A percentile compares a stretch with the other conserved stretches of the same genome.
Conservation (phyloP, 1,140 invertebrate species). For the Matsumurasca onukii region DNA sequence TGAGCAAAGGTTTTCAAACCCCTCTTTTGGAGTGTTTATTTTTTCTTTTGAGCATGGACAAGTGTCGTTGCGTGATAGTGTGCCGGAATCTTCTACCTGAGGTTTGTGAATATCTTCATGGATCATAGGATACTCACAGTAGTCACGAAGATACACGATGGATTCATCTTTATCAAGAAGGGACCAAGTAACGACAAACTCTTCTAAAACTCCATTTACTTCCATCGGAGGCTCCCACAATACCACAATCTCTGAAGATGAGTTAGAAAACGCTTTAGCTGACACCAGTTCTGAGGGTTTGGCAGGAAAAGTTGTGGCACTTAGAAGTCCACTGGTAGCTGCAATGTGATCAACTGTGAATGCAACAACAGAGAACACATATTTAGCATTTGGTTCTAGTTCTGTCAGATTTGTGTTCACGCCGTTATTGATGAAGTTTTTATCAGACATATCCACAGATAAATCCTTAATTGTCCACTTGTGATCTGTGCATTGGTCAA, state of each 20-base stretch:
- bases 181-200: constrained; percentile 74
- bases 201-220: constrained; percentile 78
- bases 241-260: constrained; percentile 63
- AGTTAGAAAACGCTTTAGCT: constrained; percentile 56
- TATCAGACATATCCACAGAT: neutral
- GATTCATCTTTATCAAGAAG: constrained; percentile 43
- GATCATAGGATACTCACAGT: constrained; percentile 36
- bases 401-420: constrained; percentile 40
- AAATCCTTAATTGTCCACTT: constrained; percentile 54
- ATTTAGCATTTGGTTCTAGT: constrained; percentile 79
- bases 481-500: constrained; percentile 80
- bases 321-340: constrained; percentile 72
- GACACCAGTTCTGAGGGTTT: constrained; percentile 64
- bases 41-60: constrained; percentile 26
- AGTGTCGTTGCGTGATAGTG: constrained; percentile 13
- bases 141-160: constrained; percentile 37
- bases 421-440: neutral
- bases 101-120: constrained; percentile 7
- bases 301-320: constrained; percentile 74
- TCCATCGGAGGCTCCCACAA: constrained; percentile 72
- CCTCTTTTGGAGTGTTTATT: constrained; percentile 15
- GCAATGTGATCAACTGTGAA: constrained; percentile 68
- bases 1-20: constrained; percentile 8
- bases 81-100: constrained; percentile 23
- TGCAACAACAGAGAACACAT: constrained; percentile 87